These are phyloP conservation scores for Eupithecia dodoneata DNA, from an alignment of 2,888 invertebrate species.

Conservation along the genomic window DNA sequence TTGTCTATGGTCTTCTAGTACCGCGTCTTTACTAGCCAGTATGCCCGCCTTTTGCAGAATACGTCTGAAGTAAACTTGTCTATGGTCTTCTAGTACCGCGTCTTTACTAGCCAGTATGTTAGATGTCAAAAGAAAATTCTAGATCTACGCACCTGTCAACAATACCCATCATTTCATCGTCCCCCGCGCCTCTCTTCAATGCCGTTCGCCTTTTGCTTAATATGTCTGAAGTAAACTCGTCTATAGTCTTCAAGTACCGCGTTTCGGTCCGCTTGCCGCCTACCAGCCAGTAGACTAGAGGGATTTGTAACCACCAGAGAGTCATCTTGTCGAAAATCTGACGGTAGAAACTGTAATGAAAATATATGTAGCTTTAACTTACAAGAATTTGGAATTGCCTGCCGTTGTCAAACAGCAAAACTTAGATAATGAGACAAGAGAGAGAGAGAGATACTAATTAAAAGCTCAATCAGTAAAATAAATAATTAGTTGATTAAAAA, in stretches of 20 bases:
- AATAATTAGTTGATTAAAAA: no score
- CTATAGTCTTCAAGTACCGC: conserved; percentile 47
- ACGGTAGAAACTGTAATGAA: conserved; percentile 59
- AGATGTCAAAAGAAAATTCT: background rate
- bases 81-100: background rate
- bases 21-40: conserved; percentile 46
- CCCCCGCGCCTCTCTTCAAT: conserved; percentile 38
- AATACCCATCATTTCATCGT: conserved; percentile 58
- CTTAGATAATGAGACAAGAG: no score
- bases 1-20: background rate
- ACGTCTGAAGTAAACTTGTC: conserved; percentile 53
- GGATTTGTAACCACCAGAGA: conserved; percentile 71
- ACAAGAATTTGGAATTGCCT: background rate
- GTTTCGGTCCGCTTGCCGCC: conserved; percentile 54
- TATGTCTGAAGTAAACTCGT: conserved; percentile 59
- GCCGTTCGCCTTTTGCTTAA: conserved; percentile 54
- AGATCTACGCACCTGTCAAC: conserved; percentile 55
- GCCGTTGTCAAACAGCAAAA: background rate
- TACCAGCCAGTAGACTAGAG: conserved; percentile 59
- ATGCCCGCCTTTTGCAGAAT: conserved; percentile 55
- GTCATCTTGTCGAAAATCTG: conserved; percentile 66
- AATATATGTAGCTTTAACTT: background rate
- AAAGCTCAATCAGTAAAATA: no score
- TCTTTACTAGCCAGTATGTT: no score
- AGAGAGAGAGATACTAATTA: no score